Evolutionary conservation across 35 echinoderm and acorn worm species (phyloP).

Genomic region (Diadema setosum): DNA sequence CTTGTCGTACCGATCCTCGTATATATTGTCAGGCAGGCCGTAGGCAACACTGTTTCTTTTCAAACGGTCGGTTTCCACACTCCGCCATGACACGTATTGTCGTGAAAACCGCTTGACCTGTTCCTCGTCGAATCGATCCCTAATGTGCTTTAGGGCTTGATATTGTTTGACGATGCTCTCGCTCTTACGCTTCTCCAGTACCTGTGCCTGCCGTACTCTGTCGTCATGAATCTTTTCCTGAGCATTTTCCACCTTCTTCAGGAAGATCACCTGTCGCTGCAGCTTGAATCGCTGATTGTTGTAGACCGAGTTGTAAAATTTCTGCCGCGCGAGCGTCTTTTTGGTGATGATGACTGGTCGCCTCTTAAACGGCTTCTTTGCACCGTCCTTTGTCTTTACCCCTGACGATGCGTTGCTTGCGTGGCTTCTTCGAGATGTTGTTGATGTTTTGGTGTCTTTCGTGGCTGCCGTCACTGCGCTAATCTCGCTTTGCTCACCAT

Average conservation of each 20-base stretch:
- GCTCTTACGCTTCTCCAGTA: neutral
- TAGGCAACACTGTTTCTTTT: slow-evolving; percentile 47
- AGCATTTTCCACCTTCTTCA: slow-evolving; percentile 66
- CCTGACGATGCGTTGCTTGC: neutral
- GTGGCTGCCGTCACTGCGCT: neutral
- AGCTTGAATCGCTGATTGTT: slow-evolving; percentile 57
- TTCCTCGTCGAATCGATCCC: slow-evolving; percentile 87
- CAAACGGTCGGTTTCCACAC: slow-evolving; percentile 76
- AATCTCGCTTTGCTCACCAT: neutral
- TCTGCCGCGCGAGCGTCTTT: slow-evolving; percentile 60
- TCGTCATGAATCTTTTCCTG: slow-evolving; percentile 52
- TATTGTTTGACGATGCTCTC: slow-evolving; percentile 48
- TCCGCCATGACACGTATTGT: slow-evolving; percentile 96
- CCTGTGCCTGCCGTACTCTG: neutral
- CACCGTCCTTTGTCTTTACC: neutral
- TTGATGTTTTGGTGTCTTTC: neutral
- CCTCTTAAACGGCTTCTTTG: neutral
- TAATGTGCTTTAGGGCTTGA: slow-evolving; percentile 34
- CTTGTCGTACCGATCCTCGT: slow-evolving; percentile 83
- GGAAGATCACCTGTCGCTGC: slow-evolving; percentile 50
- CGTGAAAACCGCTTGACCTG: slow-evolving; percentile 87
- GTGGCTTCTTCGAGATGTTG: neutral
- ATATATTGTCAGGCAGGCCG: slow-evolving; percentile 93
- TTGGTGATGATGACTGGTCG: slow-evolving; percentile 68
- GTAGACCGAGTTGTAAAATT: slow-evolving; percentile 66